A percentile compares a stretch with the other conserved stretches of the same genome.
Evolutionary conservation across 2,113 vertebrate genomes (phyloP).

Genomic region (Spea bombifrons): DNA sequence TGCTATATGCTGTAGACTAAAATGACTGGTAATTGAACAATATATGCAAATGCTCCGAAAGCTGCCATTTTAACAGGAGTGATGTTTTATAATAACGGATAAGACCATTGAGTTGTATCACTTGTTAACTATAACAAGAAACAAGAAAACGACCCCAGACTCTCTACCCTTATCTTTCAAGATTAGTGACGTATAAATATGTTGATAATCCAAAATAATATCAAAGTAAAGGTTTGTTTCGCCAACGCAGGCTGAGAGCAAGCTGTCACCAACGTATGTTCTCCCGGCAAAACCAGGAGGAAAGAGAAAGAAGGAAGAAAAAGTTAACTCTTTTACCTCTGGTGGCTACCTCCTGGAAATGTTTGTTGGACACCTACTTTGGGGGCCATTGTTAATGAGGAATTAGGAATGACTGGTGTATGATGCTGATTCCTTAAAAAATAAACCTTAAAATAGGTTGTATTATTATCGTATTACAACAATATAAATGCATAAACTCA

Average conservation of each 20-base stretch:
- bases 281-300: conserved; percentile 25
- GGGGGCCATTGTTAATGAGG: too few relatives aligned
- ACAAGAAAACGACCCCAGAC: background rate
- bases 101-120: background rate
- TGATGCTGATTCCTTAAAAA: too few relatives aligned
- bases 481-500: too few relatives aligned
- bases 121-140: background rate
- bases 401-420: too few relatives aligned
- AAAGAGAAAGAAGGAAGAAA: conserved; percentile 45
- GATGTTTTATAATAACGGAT: background rate
- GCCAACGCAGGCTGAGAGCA: conserved; percentile 46
- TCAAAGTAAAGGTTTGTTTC: conserved; percentile 48
- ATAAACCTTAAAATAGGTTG: too few relatives aligned
- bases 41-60: too few relatives aligned
- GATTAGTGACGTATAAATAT: conserved; percentile 42
- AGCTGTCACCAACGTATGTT: conserved; percentile 48
- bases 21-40: too few relatives aligned
- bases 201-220: conserved; percentile 36
- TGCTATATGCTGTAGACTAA: too few relatives aligned
- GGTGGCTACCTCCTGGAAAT: conserved; percentile 54
- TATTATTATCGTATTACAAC: too few relatives aligned
- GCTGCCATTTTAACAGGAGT: background rate
- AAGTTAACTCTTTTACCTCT: conserved; percentile 49
- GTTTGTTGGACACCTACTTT: background rate
- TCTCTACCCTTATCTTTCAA: conserved; percentile 19